Percentiles rank a stretch among this genome's conserved stretches.
Conservation (phyloP, 2,888 invertebrate species). For the Temnothorax unifasciatus region DNA sequence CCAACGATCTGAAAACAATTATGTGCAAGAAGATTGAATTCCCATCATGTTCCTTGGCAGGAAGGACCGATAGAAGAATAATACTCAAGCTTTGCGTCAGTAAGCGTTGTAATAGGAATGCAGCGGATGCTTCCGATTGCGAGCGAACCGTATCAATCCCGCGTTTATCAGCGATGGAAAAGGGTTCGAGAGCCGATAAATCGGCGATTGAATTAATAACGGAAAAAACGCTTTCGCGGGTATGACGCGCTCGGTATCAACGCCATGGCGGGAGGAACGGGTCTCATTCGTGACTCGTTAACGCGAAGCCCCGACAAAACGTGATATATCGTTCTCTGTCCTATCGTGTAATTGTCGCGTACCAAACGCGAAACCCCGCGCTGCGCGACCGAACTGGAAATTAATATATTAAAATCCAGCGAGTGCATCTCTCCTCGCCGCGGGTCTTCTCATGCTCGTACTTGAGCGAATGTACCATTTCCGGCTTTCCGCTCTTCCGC, state of each 20-base stretch:
- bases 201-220: slow-evolving; percentile 68
- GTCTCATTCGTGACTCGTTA: slow-evolving; percentile 48
- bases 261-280: slow-evolving; percentile 22
- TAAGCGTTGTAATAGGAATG: slow-evolving; percentile 63
- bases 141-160: slow-evolving; percentile 69
- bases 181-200: slow-evolving; percentile 65
- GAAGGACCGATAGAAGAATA: slow-evolving; percentile 39
- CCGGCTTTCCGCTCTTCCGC: slow-evolving; percentile 26
- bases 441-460: neutral
- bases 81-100: slow-evolving; percentile 22
- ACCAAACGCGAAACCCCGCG: slow-evolving; percentile 17
- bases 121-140: slow-evolving; percentile 67
- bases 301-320: slow-evolving; percentile 43
- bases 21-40: slow-evolving; percentile 38
- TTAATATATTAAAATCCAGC: slow-evolving; percentile 52
- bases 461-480: slow-evolving; percentile 24
- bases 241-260: slow-evolving; percentile 60
- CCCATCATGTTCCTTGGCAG: neutral
- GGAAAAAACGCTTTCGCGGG: slow-evolving; percentile 63
- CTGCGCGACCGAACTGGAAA: slow-evolving; percentile 23
- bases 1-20: slow-evolving; percentile 43
- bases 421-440: neutral
- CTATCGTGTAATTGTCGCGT: slow-evolving; percentile 32
- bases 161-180: slow-evolving; percentile 56
- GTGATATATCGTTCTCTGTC: slow-evolving; percentile 60